Evolutionary conservation across 2,797 vertebrate genomes (phyloP).

Genomic region (Morelia viridis): DNA sequence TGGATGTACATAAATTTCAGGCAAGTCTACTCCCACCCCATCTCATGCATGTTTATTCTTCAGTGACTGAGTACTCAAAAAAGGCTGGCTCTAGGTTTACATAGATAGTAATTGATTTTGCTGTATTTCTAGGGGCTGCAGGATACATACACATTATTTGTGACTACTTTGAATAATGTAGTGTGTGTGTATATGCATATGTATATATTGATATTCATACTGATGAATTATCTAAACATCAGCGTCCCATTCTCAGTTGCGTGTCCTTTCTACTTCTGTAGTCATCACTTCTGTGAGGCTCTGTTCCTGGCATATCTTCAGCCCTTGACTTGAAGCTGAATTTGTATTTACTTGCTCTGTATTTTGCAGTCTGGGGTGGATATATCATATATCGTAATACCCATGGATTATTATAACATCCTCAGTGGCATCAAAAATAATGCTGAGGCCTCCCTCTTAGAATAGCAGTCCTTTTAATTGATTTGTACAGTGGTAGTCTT

Average conservation of each 20-base stretch:
- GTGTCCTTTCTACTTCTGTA: neutral
- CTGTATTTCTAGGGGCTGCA: neutral
- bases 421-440: neutral
- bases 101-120: neutral
- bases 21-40: neutral
- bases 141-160: neutral
- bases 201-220: neutral
- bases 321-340: neutral
- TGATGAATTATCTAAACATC: neutral
- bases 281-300: neutral
- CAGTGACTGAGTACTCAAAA: neutral
- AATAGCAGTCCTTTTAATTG: neutral
- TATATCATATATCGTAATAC: neutral
- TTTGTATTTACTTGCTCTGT: neutral
- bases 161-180: neutral
- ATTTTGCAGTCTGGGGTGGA: neutral
- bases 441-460: neutral
- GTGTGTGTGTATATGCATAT: neutral
- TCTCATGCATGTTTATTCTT: neutral
- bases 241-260: neutral
- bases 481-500: neutral
- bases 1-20: neutral
- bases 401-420: neutral
- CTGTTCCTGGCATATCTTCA: neutral
- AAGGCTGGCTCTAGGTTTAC: neutral